Conservation (phyloP, 2,113 vertebrate genomes). For the Nipponia nippon region DNA sequence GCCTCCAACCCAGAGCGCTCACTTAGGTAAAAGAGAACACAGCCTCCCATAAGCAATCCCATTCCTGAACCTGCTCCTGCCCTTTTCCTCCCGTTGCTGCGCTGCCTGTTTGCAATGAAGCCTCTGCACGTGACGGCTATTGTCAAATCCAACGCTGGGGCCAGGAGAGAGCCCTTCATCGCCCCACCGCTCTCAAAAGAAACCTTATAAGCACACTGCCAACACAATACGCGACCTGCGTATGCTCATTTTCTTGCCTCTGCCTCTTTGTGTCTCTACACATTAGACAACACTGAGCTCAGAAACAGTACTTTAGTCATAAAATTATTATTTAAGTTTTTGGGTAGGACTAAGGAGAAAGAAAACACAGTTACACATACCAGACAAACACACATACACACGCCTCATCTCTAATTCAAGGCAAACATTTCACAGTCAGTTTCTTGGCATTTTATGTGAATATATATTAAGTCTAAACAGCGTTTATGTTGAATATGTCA, state of each 20-base stretch:
- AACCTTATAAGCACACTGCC: neutral
- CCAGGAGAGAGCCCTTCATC: neutral
- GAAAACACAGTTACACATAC: neutral
- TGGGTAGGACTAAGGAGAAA: neutral
- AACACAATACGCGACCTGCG: neutral
- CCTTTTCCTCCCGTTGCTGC: neutral
- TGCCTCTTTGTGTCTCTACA: neutral
- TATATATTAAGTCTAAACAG: neutral
- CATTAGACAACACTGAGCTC: neutral
- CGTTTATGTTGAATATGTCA: constrained; percentile 10
- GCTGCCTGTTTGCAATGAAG: neutral
- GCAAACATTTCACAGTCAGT: neutral
- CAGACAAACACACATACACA: neutral
- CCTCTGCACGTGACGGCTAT: neutral
- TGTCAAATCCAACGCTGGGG: neutral
- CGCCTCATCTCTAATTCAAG: neutral
- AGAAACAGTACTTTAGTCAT: neutral
- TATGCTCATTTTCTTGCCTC: neutral
- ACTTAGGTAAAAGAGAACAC: neutral
- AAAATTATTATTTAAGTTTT: neutral
- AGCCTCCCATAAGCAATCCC: neutral
- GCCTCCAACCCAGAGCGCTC: neutral
- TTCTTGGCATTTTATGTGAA: constrained; percentile 31
- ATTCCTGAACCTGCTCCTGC: neutral
- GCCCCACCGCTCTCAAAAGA: neutral